Base-by-base conservation (phyloP, 1,140 invertebrate genomes). In the Wasmannia auropunctata region DNA sequence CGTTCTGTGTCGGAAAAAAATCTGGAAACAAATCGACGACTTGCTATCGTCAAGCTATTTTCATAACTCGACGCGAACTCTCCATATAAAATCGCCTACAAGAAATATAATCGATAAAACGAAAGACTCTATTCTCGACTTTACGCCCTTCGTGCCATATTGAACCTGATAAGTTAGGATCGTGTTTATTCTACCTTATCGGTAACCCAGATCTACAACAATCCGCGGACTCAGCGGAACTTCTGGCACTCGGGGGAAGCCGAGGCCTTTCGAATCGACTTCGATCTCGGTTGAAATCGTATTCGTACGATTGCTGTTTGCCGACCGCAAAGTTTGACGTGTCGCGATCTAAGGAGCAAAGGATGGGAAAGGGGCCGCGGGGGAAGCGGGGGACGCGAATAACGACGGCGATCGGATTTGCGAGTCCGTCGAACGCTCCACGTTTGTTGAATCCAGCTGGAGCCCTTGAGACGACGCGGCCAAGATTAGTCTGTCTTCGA, bases 331-430 rank as follows among this genome's bases (percentile, higher is more conserved):
- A 83, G 51, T 83, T 83, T 14, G 65, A 83, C 67, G 51, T 74
- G 79, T 58, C 79, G 79, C 79, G 79, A 83, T 81, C 79, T 43
- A 74, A 72, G 37, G 37, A 34, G 65, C n/a, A 11, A 81, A 16
- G 65, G 60, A 46, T 28, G 4, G n/a, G n/a, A 46, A 72, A 70
- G 46, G 7, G 51, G 54, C 16, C 4, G 34, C 10, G 16, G 31
- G 10, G 25, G 31, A 92, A 92, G 92, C 90, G 90, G 91, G 90
- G 91, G 92, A 92, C 88, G 88, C 79, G 72, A 22, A 28, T 25
- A 16, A 81, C 84, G 85, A 88, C 56, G 81, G 65, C 56, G 88
- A 87, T 77, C 87, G 65, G 84, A 91, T 91, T 91, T 91, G 86
- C 86, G 88, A 80, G 85, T 87, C 76, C 79, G 76, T 67, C 87